Conservation (phyloP, 2,113 vertebrate species). For the Blennius ocellaris region DNA sequence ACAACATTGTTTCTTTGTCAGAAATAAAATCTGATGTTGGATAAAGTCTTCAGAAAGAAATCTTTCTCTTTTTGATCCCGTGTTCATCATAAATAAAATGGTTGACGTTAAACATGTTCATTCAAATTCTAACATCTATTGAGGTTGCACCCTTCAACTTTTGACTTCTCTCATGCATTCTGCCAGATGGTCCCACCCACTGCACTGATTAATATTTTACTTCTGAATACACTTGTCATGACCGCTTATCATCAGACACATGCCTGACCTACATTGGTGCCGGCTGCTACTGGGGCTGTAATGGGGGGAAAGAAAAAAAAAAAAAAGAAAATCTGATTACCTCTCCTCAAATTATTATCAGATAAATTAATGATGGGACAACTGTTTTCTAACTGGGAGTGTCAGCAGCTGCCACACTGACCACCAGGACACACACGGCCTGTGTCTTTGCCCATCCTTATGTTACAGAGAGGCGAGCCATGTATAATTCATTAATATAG, state of each 20-base stretch:
- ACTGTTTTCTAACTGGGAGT: not conserved
- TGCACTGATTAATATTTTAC: conserved; percentile 77
- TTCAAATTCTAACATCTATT: not conserved
- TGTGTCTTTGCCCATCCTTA: conserved; percentile 19
- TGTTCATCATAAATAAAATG: too few species aligned
- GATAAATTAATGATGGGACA: conserved; percentile 9
- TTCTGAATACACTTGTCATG: conserved; percentile 73
- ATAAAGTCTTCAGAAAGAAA: not conserved
- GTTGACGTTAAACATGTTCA: not conserved
- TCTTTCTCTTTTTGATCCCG: too few species aligned
- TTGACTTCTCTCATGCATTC: conserved; percentile 56
- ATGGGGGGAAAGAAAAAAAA: conserved; percentile 11
- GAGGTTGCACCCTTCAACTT: conserved; percentile 18
- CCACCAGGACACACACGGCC: conserved; percentile 26
- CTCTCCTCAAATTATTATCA: conserved; percentile 17
- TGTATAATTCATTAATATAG: conserved; percentile 65
- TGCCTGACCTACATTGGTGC: conserved; percentile 72
- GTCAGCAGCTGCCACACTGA: conserved; percentile 7
- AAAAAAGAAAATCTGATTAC: conserved; percentile 23
- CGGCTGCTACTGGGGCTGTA: conserved; percentile 33
- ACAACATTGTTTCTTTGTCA: conserved; percentile 11
- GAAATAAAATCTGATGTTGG: not conserved
- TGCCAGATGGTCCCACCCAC: conserved; percentile 68
- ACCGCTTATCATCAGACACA: conserved; percentile 64
- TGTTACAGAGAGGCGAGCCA: conserved; percentile 46